phyloP scores from a whole-genome alignment of 1,140 invertebrate genomes.

The Ceratina japonica region DNA sequence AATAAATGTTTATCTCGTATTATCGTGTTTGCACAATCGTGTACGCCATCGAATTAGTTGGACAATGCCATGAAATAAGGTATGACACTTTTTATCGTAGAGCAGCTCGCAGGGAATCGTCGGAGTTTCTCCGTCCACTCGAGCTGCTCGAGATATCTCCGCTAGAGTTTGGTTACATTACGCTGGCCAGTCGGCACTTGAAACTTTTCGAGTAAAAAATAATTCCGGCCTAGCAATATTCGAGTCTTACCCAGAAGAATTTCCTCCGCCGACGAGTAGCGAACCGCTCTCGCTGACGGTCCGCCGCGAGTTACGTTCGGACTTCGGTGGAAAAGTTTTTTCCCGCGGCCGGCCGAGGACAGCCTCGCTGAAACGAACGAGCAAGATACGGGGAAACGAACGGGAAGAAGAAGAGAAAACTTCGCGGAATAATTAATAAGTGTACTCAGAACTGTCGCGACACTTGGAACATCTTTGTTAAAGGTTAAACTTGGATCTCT shows the following conservation, averaged over 20 bases:
- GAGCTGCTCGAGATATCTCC: slow-evolving; percentile 27
- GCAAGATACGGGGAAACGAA: background rate
- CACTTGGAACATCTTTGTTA: slow-evolving; percentile 2
- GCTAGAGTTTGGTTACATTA: slow-evolving; percentile 48
- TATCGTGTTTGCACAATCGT: background rate
- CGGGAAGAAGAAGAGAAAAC: background rate
- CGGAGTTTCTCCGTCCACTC: slow-evolving; percentile 41
- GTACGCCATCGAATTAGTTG: slow-evolving; percentile 15
- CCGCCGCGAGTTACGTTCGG: slow-evolving; percentile 36
- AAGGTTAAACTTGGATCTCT: background rate
- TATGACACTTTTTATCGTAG: slow-evolving; percentile 11
- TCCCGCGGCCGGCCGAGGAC: background rate
- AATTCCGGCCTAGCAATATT: slow-evolving; percentile 52
- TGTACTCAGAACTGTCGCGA: background rate
- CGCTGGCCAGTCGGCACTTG: slow-evolving; percentile 22
- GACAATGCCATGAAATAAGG: slow-evolving; percentile 1
- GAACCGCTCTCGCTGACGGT: slow-evolving; percentile 38
- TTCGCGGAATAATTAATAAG: slow-evolving; percentile 5
- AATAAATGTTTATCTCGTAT: too few relatives aligned
- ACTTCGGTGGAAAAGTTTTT: slow-evolving; percentile 37
- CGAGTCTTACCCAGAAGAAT: slow-evolving; percentile 32
- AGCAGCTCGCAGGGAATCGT: slow-evolving; percentile 35
- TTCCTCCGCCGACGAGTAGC: background rate
- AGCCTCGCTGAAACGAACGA: too few relatives aligned
- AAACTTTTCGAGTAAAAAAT: slow-evolving; percentile 60